Evolutionary conservation across 2,797 vertebrate species (phyloP), one percentile per base, ranked within the genome.

Genomic region (Poeciliopsis infans): DNA sequence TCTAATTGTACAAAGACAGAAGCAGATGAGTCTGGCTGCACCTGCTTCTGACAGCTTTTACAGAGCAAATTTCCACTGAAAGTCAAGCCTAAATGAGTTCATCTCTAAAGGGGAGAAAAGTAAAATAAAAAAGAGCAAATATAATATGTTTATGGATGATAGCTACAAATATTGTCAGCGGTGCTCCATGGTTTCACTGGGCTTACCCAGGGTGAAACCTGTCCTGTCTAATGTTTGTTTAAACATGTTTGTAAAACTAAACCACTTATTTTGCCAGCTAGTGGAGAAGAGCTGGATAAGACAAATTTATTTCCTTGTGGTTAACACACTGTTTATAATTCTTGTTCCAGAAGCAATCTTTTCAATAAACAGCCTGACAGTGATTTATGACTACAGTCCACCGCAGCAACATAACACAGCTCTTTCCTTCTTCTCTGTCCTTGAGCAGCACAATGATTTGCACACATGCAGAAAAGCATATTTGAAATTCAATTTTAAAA

Each of bases 311-410:
- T 74, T 74, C 72, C 25, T 55, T n/a, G 49, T 28, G 72, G 72
- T 74, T 74, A 55, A 74, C 49, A 55, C 72, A 53, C 20, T 74
- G 72, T 74, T 74, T 74, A 74, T 55, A 74, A 74, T 74, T 74
- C 72, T 74, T 8, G 49, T 74, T 74, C 72, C 72, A 74, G 72
- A 74, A 55, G 49, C 72, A 74, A 74, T 74, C 51, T 74, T 74
- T 74, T 73, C 72, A 74, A 74, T 74, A 74, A 74, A 74, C 72
- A 74, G 51, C 33, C 72, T 28, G 49, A 55, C 57, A 61, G 8
- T 68, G 23, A 51, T 55, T 55, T 55, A 74, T n/a, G 49, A 45
- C 33, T 53, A n/a, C 33, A 74, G 20, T 55, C 51, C 49, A 55
- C 72, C 49, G 12, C 72, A 55, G 49, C 49, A 55, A 74, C 49